Evolutionary conservation across 2,888 invertebrate species (phyloP).

Genomic region (Cyclophora albipunctata): DNA sequence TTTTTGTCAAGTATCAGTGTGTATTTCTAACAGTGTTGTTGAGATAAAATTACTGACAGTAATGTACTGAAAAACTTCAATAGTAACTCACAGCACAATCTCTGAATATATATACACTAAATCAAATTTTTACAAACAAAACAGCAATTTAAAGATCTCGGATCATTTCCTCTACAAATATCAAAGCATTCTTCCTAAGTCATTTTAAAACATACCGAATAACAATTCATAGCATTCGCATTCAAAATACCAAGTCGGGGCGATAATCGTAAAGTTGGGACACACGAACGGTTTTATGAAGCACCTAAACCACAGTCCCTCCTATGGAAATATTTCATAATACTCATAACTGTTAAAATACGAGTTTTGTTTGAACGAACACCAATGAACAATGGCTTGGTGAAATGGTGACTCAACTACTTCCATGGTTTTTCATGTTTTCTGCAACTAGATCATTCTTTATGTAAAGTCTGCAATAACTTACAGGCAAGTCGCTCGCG

Average conservation of each 20-base stretch:
- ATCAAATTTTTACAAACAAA: no score
- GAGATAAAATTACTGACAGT: no score
- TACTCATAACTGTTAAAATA: constrained; percentile 23
- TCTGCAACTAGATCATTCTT: no score
- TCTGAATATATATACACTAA: no score
- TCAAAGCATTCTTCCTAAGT: constrained; percentile 12
- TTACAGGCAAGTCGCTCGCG: background rate
- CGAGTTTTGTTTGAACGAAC: constrained; percentile 13
- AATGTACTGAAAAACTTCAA: no score
- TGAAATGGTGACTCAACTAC: constrained; percentile 1
- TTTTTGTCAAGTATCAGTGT: no score
- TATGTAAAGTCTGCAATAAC: no score
- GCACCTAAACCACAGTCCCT: constrained; percentile 27
- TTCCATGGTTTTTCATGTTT: no score
- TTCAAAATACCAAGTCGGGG: constrained; percentile 26
- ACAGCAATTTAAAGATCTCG: constrained; percentile 1
- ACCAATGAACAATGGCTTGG: constrained; percentile 7
- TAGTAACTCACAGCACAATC: no score
- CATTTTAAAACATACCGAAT: constrained; percentile 21
- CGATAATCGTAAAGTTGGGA: constrained; percentile 43
- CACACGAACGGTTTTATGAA: constrained; percentile 45
- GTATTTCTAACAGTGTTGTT: no score
- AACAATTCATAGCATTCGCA: constrained; percentile 25
- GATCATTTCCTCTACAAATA: constrained; percentile 23
- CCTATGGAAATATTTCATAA: constrained; percentile 30